phyloP scores from a whole-genome alignment of 2,888 invertebrate species.

The Sesia apiformis region DNA sequence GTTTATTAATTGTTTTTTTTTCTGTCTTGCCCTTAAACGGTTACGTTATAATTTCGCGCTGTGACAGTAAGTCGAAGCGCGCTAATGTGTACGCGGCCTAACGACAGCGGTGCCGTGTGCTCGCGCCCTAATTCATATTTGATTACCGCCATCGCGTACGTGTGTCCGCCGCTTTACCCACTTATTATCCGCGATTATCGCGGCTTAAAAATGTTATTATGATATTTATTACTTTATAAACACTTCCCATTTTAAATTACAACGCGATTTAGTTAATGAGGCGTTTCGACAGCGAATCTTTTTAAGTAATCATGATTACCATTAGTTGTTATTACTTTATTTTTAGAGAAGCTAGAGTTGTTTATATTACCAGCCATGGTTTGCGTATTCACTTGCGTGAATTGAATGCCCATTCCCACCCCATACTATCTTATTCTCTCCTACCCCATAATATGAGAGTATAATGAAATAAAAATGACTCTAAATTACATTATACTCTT shows the following conservation, averaged over 20 bases:
- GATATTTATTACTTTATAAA: not conserved
- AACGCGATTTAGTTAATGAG: not conserved
- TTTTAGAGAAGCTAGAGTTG: too few relatives aligned
- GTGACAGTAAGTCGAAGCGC: conserved; percentile 7
- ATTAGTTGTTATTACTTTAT: too few relatives aligned
- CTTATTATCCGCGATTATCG: not conserved
- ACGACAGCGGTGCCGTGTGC: conserved; percentile 7
- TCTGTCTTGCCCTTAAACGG: not conserved
- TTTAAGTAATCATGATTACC: too few relatives aligned
- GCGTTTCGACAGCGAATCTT: not conserved
- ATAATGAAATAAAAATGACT: too few relatives aligned
- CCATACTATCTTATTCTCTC: too few relatives aligned
- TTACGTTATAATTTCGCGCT: not conserved
- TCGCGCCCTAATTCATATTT: conserved; percentile 18
- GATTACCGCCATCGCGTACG: conserved; percentile 16
- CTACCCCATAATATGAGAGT: too few relatives aligned
- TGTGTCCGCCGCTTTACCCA: not conserved
- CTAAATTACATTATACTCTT: too few relatives aligned
- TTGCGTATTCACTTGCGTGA: too few relatives aligned
- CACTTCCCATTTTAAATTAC: not conserved
- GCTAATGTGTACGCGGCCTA: conserved; percentile 10
- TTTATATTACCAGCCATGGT: too few relatives aligned
- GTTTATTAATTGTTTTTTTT: too few relatives aligned
- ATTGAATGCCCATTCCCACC: too few relatives aligned
- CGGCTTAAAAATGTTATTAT: not conserved